These are phyloP conservation scores for Hypsopygia costalis DNA, from an alignment of 2,888 invertebrate genomes.

Conservation along the genomic window DNA sequence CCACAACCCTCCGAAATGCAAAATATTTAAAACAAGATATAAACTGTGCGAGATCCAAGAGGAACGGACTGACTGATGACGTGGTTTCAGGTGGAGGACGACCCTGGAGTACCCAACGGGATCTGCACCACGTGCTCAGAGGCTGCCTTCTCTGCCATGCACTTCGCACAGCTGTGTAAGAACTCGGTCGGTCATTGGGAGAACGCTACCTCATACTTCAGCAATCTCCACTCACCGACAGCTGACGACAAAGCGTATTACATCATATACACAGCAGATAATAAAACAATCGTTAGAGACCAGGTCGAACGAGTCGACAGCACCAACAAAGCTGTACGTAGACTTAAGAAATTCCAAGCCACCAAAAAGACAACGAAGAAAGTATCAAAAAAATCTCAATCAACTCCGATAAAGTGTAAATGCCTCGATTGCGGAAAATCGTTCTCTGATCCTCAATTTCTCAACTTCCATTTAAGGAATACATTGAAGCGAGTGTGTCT, in stretches of 20 bases:
- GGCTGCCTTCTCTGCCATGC: conserved; percentile 37
- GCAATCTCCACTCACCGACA: conserved; percentile 24
- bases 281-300: conserved; percentile 30
- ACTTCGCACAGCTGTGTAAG: conserved; percentile 43
- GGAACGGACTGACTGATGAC: conserved; percentile 58
- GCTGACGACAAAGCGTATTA: conserved; percentile 39
- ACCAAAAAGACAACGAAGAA: conserved; percentile 1
- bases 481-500: conserved; percentile 42
- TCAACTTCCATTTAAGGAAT: conserved; percentile 50
- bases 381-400: conserved; percentile 2
- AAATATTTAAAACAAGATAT: too few relatives aligned
- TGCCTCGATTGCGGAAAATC: conserved; percentile 49
- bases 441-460: conserved; percentile 31
- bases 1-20: too few relatives aligned
- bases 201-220: conserved; percentile 30
- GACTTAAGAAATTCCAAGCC: conserved; percentile 26
- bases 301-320: conserved; percentile 21
- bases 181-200: conserved; percentile 47
- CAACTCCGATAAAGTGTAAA: conserved; percentile 14
- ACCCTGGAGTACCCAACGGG: conserved; percentile 45
- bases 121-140: conserved; percentile 50
- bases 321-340: conserved; percentile 25
- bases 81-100: conserved; percentile 67
- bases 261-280: conserved; percentile 35
- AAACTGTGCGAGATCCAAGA: conserved; percentile 11